These are phyloP conservation scores for Rhadinocentrus ornatus DNA, from an alignment of 2,797 vertebrate genomes.

Conservation along the genomic window DNA sequence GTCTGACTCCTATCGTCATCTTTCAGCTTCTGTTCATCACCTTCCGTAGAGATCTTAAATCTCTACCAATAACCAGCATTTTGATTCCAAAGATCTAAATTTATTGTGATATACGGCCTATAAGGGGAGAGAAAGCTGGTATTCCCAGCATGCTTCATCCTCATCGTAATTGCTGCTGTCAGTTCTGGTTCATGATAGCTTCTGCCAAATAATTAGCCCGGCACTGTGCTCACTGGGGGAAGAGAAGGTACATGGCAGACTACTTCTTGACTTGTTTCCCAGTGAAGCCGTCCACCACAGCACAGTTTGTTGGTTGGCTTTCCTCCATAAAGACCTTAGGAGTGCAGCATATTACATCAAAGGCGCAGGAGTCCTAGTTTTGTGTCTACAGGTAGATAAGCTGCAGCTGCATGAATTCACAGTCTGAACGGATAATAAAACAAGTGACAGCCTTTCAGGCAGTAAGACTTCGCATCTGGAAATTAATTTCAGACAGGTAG, in stretches of 20 bases:
- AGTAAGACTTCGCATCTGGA: slow-evolving; percentile 16
- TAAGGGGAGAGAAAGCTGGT: slow-evolving; percentile 25
- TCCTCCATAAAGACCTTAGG: slow-evolving; percentile 24
- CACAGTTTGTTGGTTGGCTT: slow-evolving; percentile 25
- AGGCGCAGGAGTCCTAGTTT: slow-evolving; percentile 9
- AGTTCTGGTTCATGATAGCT: slow-evolving; percentile 52
- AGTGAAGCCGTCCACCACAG: slow-evolving; percentile 30
- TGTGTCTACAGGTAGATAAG: not conserved
- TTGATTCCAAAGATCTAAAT: slow-evolving; percentile 2
- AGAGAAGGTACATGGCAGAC: slow-evolving; percentile 2
- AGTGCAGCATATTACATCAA: not conserved
- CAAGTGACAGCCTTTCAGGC: not conserved
- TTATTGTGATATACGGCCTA: slow-evolving; percentile 17
- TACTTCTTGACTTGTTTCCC: slow-evolving; percentile 26
- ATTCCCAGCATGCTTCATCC: slow-evolving; percentile 39
- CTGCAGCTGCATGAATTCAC: slow-evolving; percentile 12
- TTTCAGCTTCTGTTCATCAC: no score
- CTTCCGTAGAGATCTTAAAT: no score
- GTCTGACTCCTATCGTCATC: no score
- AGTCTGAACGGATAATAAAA: slow-evolving; percentile 10
- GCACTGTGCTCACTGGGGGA: slow-evolving; percentile 18
- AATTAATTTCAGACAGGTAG: slow-evolving; percentile 19
- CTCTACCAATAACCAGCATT: not conserved
- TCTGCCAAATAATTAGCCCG: slow-evolving; percentile 57
- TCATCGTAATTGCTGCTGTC: slow-evolving; percentile 63